Base-by-base conservation (phyloP, 64 coral and sea anemone genomes). In the Stichodactyla helianthus region DNA sequence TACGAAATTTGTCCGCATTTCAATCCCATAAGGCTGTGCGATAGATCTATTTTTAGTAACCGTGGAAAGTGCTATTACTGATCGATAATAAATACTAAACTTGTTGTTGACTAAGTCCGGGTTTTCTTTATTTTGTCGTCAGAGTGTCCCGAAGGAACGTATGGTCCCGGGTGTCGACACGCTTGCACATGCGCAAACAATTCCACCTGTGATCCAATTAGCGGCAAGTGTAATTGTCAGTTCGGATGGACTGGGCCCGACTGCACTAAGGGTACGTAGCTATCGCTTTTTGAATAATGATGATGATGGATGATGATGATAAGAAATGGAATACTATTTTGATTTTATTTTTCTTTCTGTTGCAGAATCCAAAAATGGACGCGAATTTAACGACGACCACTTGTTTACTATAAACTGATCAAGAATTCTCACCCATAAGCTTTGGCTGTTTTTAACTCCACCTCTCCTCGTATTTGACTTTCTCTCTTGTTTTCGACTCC, bases 201-300 rank as follows among this genome's bases (percentile, higher is more conserved):
- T n/a, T 70, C 77, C 79, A 70, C 20, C 35, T 89, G 88, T 53
- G 88, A 89, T 89, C 59, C 88, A 14, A 63, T 89, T 56, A 89
- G 77, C 51, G 88, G 88, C 11, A 89, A 89, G 77, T 89, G 88
- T 58, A 82, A 63, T 19, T 89, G 88, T 68, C 44, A 82, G 13
- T 59, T 51, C 12, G 80, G 80, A 22, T 89, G 88, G 88, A 82
- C 61, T 68, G 88, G 88, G 14, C 35, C 88, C 6, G 78, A 89
- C n/a, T 89, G 88, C 5, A 83, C 35, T 82, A 20, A 89, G 22
- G 51, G 88, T 89, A 83, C 53, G 57, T 52, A 11, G 5, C 18
- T n/a, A 5, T 15, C 13, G 0, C 59, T n/a, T 79, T 79, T 2
- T 50, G 74, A 3, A 50, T 23, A 77, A 31, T 31, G 2, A 77